phyloP scores from a whole-genome alignment of 2,797 vertebrate species.

The Echiichthys vipera region DNA sequence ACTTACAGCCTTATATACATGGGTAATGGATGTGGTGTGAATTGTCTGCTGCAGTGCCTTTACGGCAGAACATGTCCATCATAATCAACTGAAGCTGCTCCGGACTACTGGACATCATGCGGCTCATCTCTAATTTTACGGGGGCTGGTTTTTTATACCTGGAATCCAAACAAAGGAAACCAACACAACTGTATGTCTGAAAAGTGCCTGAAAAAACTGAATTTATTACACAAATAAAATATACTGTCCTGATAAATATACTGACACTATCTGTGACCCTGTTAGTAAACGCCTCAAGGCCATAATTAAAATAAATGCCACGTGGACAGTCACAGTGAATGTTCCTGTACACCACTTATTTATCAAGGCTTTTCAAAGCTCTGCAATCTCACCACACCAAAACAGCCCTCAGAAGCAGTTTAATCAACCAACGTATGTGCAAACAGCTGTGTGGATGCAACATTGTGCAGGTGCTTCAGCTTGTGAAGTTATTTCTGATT shows the following conservation, averaged over 20 bases:
- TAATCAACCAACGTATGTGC: neutral
- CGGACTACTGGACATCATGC: too few relatives aligned
- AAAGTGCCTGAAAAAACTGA: neutral
- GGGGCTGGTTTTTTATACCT: too few relatives aligned
- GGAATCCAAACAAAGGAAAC: neutral
- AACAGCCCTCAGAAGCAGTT: neutral
- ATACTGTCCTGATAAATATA: too few relatives aligned
- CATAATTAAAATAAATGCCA: slow-evolving; percentile 10
- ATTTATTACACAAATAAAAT: neutral
- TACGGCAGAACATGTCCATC: too few relatives aligned
- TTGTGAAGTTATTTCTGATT: slow-evolving; percentile 7
- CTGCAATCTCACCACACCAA: neutral
- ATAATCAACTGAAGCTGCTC: too few relatives aligned
- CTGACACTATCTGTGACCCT: neutral
- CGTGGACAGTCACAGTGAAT: neutral
- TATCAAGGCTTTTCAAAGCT: too few relatives aligned
- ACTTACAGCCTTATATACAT: too few relatives aligned
- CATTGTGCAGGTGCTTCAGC: neutral
- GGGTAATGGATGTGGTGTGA: too few relatives aligned
- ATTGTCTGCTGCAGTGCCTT: too few relatives aligned
- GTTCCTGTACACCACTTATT: too few relatives aligned
- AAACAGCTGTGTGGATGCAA: neutral
- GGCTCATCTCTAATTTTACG: too few relatives aligned
- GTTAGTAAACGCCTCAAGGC: slow-evolving; percentile 1
- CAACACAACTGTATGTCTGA: neutral